Evolutionary conservation across 2,888 invertebrate species (phyloP).

Genomic region (Drosophila conformis): DNA sequence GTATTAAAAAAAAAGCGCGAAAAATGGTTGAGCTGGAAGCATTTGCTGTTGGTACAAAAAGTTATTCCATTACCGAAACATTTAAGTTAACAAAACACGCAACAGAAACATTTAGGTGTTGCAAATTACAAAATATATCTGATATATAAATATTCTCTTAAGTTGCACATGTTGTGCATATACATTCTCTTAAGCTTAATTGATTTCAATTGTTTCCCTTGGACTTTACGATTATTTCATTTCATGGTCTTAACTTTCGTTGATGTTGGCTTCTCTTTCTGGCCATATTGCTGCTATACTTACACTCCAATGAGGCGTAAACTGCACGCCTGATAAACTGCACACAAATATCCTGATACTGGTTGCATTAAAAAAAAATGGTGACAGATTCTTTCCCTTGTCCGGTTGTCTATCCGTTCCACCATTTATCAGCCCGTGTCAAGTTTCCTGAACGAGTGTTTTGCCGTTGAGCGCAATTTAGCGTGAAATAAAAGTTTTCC

Average conservation of each 20-base stretch:
- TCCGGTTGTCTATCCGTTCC: slow-evolving; percentile 19
- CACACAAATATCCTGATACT: slow-evolving; percentile 44
- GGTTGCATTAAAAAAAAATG: slow-evolving; percentile 29
- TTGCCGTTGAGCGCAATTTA: slow-evolving; percentile 62
- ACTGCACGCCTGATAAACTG: slow-evolving; percentile 33
- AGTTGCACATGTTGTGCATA: neutral
- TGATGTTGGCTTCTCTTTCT: slow-evolving; percentile 6
- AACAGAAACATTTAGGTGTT: neutral
- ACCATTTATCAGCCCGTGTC: slow-evolving; percentile 51
- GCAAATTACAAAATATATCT: neutral
- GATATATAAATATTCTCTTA: neutral
- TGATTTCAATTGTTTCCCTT: slow-evolving; percentile 4
- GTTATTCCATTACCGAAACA: neutral
- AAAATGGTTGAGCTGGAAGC: neutral
- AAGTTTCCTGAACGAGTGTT: slow-evolving; percentile 49
- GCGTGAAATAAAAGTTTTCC: slow-evolving; percentile 64
- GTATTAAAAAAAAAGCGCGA: neutral
- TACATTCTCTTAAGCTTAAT: slow-evolving; percentile 8
- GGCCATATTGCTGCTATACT: slow-evolving; percentile 17
- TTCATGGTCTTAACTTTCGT: slow-evolving; percentile 4
- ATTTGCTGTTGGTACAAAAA: neutral
- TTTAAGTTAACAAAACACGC: neutral
- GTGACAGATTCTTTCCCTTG: slow-evolving; percentile 27
- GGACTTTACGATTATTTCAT: slow-evolving; percentile 1
- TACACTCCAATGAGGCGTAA: slow-evolving; percentile 30